Percentiles rank a stretch among this genome's conserved stretches.
These are phyloP conservation scores for Coilia nasus DNA, from an alignment of 2,797 vertebrate species.

Conservation along the genomic window DNA sequence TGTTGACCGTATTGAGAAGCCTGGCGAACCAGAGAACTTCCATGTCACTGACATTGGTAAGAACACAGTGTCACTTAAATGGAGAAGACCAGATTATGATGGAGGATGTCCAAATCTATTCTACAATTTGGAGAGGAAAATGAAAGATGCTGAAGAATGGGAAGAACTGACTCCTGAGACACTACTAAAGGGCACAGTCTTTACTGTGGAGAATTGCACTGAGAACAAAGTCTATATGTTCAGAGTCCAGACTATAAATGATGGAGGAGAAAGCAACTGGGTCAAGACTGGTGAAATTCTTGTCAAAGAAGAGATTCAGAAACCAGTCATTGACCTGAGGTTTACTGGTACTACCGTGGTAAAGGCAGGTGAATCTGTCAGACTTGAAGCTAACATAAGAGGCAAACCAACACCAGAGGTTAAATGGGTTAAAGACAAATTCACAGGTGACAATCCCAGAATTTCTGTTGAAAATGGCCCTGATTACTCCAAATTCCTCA, in stretches of 20 bases:
- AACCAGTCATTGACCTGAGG: constrained; percentile 94
- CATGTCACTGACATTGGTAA: constrained; percentile 92
- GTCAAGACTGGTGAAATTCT: constrained; percentile 90
- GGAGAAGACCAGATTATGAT: constrained; percentile 95
- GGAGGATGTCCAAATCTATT: constrained; percentile 93
- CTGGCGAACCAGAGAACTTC: constrained; percentile 96
- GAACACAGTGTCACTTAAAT: constrained; percentile 90
- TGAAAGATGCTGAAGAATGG: constrained; percentile 90
- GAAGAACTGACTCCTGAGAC: constrained; percentile 82
- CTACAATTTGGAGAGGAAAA: constrained; percentile 91
- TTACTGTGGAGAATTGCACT: constrained; percentile 87
- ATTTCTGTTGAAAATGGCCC: constrained; percentile 87
- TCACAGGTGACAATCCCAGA: constrained; percentile 89
- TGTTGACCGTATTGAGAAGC: constrained; percentile 92
- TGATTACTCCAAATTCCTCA: constrained; percentile 89
- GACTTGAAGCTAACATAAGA: constrained; percentile 92
- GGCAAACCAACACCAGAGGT: constrained; percentile 97
- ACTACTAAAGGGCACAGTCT: constrained; percentile 88
- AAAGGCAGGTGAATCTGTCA: constrained; percentile 92
- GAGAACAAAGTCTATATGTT: constrained; percentile 94
- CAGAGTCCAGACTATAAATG: constrained; percentile 93
- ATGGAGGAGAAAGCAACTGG: constrained; percentile 95
- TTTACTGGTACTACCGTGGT: constrained; percentile 87
- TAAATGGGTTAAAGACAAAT: constrained; percentile 92
- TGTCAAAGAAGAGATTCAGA: constrained; percentile 94